Percentiles rank a stretch among this genome's conserved stretches.
These are phyloP conservation scores for Luffia ferchaultella DNA, from an alignment of 2,888 invertebrate genomes.

Conservation along the genomic window DNA sequence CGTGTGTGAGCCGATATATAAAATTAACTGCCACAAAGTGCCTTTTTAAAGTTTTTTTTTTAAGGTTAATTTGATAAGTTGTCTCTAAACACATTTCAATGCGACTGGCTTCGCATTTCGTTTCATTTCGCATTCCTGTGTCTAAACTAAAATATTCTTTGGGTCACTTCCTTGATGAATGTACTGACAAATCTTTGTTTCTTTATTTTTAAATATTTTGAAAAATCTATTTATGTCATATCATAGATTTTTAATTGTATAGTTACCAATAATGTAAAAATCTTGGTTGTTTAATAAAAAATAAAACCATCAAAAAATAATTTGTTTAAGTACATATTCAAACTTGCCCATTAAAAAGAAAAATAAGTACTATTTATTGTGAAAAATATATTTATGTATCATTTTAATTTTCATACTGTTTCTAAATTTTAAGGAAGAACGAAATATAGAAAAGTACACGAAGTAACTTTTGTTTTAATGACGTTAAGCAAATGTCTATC, in stretches of 20 bases:
- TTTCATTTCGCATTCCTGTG: too few species aligned
- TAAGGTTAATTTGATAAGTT: constrained; percentile 15
- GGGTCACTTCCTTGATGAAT: too few species aligned
- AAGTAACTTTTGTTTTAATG: constrained; percentile 28
- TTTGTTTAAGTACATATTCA: constrained; percentile 17
- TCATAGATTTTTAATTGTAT: constrained; percentile 45
- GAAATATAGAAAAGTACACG: constrained; percentile 44
- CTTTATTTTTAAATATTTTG: constrained; percentile 42
- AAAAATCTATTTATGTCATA: constrained; percentile 54
- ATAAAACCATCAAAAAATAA: constrained; percentile 3
- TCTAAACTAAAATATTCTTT: too few species aligned
- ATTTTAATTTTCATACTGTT: constrained; percentile 38
- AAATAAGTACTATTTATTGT: constrained; percentile 44
- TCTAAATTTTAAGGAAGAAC: constrained; percentile 46
- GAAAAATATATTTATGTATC: constrained; percentile 40
- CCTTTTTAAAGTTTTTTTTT: constrained; percentile 42
- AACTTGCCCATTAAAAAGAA: constrained; percentile 12
- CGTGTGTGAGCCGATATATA: constrained; percentile 27
- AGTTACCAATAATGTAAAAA: constrained; percentile 60
- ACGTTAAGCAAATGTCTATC: too few species aligned
- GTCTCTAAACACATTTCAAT: constrained; percentile 22
- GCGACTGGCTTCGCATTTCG: constrained; percentile 52
- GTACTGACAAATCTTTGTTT: too few species aligned
- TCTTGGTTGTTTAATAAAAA: constrained; percentile 21
- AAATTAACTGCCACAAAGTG: constrained; percentile 62